These are phyloP conservation scores for Oryzias melastigma DNA, from an alignment of 2,113 vertebrate genomes.

Conservation along the genomic window DNA sequence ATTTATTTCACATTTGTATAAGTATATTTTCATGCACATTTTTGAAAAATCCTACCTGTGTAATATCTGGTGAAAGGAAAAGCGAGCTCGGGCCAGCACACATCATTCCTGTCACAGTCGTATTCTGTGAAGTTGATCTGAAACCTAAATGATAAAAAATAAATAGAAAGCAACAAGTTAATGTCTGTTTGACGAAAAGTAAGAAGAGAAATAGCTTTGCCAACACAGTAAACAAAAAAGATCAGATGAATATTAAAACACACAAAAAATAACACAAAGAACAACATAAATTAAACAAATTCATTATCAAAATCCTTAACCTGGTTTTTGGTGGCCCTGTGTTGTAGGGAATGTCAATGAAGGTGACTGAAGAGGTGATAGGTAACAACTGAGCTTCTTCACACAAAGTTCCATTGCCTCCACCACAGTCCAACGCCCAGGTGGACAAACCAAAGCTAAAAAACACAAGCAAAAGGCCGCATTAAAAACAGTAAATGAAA, in stretches of 20 bases:
- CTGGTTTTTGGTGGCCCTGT: conserved; percentile 77
- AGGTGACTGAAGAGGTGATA: conserved; percentile 85
- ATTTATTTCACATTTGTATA: conserved; percentile 21
- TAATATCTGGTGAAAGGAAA: conserved; percentile 89
- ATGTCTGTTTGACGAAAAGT: no score
- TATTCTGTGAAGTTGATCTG: conserved; percentile 91
- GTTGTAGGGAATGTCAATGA: conserved; percentile 80
- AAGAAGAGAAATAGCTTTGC: no score
- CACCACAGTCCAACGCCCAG: conserved; percentile 84
- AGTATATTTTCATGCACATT: no score
- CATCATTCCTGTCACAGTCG: conserved; percentile 90
- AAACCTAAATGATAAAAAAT: conserved; percentile 77
- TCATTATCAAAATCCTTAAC: conserved; percentile 73
- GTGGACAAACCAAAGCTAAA: conserved; percentile 78
- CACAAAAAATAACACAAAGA: no score
- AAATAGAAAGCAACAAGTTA: background rate
- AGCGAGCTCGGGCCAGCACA: conserved; percentile 91
- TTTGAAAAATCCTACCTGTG: conserved; percentile 78
- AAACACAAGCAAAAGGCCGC: background rate
- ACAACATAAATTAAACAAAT: no score
- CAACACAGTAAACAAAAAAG: no score
- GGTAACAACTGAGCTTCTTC: conserved; percentile 72
- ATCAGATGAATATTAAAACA: no score
- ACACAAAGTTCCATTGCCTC: conserved; percentile 67
- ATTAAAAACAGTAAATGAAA: background rate